Conservation (phyloP, 2,888 invertebrate genomes). For the Scaptomyza flava region DNA sequence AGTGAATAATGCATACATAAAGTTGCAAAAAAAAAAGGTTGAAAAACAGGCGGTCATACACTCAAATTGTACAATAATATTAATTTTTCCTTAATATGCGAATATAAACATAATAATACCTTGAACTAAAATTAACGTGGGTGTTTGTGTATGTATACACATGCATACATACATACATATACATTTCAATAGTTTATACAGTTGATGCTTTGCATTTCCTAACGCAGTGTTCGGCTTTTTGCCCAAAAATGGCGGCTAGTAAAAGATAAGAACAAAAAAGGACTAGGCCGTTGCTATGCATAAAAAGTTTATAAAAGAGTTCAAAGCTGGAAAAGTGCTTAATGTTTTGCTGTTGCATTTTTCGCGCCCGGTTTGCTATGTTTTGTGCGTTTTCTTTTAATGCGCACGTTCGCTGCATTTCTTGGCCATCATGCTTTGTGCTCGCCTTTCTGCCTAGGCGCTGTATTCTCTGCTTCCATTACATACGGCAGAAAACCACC, state of each 20-base stretch:
- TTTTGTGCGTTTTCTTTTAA: conserved; percentile 51
- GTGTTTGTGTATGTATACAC: conserved; percentile 9
- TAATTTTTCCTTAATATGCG: conserved; percentile 15
- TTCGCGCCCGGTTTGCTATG: conserved; percentile 62
- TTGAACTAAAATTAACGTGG: conserved; percentile 8
- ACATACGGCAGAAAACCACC: conserved; percentile 35
- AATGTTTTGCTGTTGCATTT: conserved; percentile 36
- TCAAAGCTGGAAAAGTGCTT: not conserved
- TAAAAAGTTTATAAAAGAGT: conserved; percentile 3
- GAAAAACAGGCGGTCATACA: conserved; percentile 19
- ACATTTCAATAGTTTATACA: conserved; percentile 9
- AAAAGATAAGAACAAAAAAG: conserved; percentile 36
- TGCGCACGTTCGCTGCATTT: conserved; percentile 56
- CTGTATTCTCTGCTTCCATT: conserved; percentile 51
- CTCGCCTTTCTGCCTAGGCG: conserved; percentile 39
- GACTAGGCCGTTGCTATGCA: conserved; percentile 1
- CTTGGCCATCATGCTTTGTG: conserved; percentile 70
- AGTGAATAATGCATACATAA: conserved; percentile 44
- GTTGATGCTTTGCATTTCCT: conserved; percentile 1
- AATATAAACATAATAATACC: conserved; percentile 1
- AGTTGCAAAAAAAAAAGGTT: conserved; percentile 17
- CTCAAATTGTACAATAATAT: conserved; percentile 16
- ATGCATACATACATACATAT: not conserved
- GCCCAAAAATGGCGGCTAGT: conserved; percentile 46
- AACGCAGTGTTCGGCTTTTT: conserved; percentile 26